Percentiles rank a stretch among this genome's conserved stretches.
These are phyloP conservation scores for Tapirus indicus DNA, from an alignment of 2,797 vertebrate genomes.

Conservation along the genomic window DNA sequence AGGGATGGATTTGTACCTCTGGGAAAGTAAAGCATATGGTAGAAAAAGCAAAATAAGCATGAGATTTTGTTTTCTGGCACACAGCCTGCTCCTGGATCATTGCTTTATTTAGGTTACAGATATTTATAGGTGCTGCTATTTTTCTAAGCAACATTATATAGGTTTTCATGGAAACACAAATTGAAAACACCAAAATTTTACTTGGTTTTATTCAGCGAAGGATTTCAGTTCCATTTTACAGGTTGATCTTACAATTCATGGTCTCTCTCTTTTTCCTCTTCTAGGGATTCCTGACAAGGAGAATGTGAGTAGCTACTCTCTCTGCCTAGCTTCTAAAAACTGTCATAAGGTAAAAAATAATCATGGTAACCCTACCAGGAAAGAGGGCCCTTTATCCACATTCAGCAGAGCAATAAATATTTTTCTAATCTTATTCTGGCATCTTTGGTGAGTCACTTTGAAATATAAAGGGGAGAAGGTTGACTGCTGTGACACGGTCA, in stretches of 20 bases:
- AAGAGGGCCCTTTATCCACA: conserved; percentile 31
- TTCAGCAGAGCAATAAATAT: conserved; percentile 68
- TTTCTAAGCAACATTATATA: background rate
- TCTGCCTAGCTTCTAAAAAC: conserved; percentile 93
- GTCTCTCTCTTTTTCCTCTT: conserved; percentile 66
- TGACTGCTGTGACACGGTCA: background rate
- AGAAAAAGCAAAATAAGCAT: background rate
- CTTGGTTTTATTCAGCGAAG: conserved; percentile 16
- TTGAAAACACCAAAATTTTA: background rate
- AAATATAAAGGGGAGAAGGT: conserved; percentile 56
- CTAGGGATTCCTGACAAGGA: conserved; percentile 97
- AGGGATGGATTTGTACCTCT: background rate
- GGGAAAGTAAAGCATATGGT: background rate
- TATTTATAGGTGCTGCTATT: background rate
- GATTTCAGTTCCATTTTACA: conserved; percentile 27
- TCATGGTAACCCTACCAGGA: conserved; percentile 26
- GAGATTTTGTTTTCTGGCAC: background rate
- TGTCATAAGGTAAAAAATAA: conserved; percentile 93
- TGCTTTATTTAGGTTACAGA: background rate
- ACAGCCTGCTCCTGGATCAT: background rate
- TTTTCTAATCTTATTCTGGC: conserved; percentile 72
- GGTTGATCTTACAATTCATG: conserved; percentile 57
- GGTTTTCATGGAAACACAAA: conserved; percentile 31
- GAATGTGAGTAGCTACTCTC: conserved; percentile 91
- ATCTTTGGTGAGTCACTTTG: conserved; percentile 71